These are phyloP conservation scores for Chloroceryle aenea DNA, from an alignment of 2,113 vertebrate genomes.

Conservation along the genomic window DNA sequence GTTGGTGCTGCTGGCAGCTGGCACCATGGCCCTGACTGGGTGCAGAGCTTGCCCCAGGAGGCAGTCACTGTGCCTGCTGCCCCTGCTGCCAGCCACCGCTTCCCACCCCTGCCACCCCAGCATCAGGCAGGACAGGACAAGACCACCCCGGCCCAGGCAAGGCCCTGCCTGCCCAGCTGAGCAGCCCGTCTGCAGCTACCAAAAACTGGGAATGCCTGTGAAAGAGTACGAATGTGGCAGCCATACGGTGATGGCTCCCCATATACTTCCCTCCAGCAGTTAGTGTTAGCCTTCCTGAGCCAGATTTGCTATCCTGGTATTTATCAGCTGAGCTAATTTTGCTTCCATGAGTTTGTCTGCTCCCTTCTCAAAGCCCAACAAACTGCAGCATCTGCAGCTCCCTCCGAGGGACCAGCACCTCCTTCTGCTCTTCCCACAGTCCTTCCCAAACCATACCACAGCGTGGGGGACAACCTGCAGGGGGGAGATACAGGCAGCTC, in stretches of 20 bases:
- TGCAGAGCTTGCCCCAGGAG: background rate
- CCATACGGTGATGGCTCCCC: background rate
- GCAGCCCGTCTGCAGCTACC: background rate
- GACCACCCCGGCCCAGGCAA: background rate
- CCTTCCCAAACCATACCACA: background rate
- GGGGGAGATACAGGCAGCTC: accelerated
- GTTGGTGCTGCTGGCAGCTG: background rate
- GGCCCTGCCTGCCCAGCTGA: background rate
- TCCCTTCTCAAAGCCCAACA: background rate
- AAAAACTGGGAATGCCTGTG: background rate
- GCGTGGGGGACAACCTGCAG: background rate
- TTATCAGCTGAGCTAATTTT: background rate
- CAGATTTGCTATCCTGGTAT: background rate
- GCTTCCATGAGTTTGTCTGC: background rate
- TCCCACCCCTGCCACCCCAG: background rate
- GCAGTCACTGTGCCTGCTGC: background rate
- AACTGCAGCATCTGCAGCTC: background rate
- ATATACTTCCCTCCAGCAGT: background rate
- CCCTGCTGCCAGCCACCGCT: background rate
- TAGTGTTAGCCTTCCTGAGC: background rate
- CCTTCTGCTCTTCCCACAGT: background rate
- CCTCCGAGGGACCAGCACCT: background rate
- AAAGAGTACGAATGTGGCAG: background rate
- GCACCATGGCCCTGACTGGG: background rate
- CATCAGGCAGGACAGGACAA: background rate